phyloP scores from a whole-genome alignment of 1,140 invertebrate genomes.

The Coptotermes formosanus region DNA sequence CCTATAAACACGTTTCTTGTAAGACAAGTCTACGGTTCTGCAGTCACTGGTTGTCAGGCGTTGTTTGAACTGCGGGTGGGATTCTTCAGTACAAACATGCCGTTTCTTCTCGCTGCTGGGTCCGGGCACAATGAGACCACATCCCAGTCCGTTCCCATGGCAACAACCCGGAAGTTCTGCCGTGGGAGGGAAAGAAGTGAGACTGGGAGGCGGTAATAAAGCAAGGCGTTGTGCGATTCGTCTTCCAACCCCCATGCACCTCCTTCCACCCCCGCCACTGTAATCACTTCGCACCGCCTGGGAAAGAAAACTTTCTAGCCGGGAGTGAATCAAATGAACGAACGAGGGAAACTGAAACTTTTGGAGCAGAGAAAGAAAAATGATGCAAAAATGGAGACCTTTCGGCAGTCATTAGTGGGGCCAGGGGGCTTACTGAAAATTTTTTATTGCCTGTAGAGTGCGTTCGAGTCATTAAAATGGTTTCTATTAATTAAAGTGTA shows the following conservation, averaged over 20 bases:
- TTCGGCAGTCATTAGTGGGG: slow-evolving; percentile 18
- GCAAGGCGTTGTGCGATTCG: slow-evolving; percentile 25
- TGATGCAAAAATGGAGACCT: neutral
- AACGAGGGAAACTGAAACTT: neutral
- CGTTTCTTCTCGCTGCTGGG: no score
- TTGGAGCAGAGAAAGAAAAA: slow-evolving; percentile 4
- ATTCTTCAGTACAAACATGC: no score
- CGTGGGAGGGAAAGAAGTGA: slow-evolving; percentile 27
- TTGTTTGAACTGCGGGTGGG: no score
- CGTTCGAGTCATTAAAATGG: slow-evolving; percentile 13
- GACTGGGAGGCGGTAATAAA: slow-evolving; percentile 29
- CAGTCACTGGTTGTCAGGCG: no score
- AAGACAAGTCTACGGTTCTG: no score
- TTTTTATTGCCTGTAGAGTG: neutral
- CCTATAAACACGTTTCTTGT: no score
- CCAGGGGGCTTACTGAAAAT: neutral
- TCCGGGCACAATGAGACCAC: slow-evolving; percentile 17
- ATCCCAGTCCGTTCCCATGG: slow-evolving; percentile 27
- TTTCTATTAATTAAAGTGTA: slow-evolving; percentile 24
- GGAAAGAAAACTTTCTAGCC: slow-evolving; percentile 20
- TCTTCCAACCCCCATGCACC: slow-evolving; percentile 12
- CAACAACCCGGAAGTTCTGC: slow-evolving; percentile 24
- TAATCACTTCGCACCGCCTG: slow-evolving; percentile 25
- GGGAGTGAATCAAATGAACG: neutral
- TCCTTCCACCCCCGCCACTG: neutral